phyloP scores from a whole-genome alignment of 2,113 vertebrate genomes.

The Anolis sagrei region DNA sequence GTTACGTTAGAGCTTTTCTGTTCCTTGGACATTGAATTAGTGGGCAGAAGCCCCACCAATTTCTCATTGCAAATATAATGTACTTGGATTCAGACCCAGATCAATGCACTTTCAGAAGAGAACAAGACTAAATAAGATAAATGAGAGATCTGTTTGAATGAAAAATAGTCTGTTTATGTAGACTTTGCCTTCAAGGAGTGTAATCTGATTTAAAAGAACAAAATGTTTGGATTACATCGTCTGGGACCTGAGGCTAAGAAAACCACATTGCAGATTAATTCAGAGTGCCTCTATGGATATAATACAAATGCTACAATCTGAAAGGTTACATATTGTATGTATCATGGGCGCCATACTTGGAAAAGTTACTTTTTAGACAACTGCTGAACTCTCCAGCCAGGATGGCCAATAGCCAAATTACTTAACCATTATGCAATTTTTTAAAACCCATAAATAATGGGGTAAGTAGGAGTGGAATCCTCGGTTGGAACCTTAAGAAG shows the following conservation, averaged over 20 bases:
- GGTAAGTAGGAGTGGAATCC: too few relatives aligned
- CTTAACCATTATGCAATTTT: too few relatives aligned
- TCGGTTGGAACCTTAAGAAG: too few relatives aligned
- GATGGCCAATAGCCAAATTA: too few relatives aligned
- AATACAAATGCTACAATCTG: too few relatives aligned
- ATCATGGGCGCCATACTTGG: too few relatives aligned
- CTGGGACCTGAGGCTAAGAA: not conserved
- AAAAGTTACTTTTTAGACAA: too few relatives aligned
- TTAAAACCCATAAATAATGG: too few relatives aligned
- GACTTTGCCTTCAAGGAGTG: not conserved
- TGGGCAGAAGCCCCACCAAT: slow-evolving; percentile 52
- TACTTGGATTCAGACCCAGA: not conserved
- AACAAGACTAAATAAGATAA: not conserved
- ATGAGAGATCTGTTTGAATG: not conserved
- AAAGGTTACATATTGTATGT: not conserved
- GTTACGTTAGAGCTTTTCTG: slow-evolving; percentile 39
- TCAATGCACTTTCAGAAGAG: not conserved
- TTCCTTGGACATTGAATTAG: slow-evolving; percentile 53
- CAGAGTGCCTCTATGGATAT: not conserved
- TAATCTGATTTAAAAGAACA: not conserved
- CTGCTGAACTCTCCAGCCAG: not conserved
- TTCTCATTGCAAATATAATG: slow-evolving; percentile 48
- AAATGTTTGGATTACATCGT: not conserved
- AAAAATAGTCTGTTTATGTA: not conserved
- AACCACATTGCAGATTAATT: too few relatives aligned